phyloP scores from a whole-genome alignment of 2,888 invertebrate genomes.

The Holacanthella duospinosa region DNA sequence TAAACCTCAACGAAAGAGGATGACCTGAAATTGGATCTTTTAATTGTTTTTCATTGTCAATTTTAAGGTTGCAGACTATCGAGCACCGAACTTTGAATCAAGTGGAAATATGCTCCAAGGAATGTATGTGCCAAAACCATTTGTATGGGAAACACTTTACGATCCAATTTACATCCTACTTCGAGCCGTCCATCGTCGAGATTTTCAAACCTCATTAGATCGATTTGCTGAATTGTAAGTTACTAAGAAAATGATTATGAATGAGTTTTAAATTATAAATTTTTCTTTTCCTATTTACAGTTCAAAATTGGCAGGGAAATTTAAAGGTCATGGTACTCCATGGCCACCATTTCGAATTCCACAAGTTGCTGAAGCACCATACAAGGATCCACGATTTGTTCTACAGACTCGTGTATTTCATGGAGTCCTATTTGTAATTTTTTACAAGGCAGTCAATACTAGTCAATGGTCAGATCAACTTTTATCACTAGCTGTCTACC shows the following conservation, averaged over 20 bases:
- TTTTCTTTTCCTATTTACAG: constrained; percentile 41
- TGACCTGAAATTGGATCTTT: neutral
- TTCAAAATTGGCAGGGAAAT: constrained; percentile 52
- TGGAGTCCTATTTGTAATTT: constrained; percentile 64
- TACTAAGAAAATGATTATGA: neutral
- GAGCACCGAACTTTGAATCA: constrained; percentile 77
- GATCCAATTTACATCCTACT: constrained; percentile 87
- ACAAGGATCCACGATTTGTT: constrained; percentile 57
- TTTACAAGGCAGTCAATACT: constrained; percentile 69
- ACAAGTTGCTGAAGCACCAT: constrained; percentile 51
- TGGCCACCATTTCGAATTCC: constrained; percentile 78
- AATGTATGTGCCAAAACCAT: constrained; percentile 70
- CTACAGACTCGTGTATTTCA: constrained; percentile 56
- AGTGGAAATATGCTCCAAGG: constrained; percentile 63
- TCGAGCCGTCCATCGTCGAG: constrained; percentile 78
- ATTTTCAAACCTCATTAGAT: constrained; percentile 90
- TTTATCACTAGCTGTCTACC: constrained; percentile 71
- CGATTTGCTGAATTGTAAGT: constrained; percentile 76
- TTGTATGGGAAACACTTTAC: constrained; percentile 85
- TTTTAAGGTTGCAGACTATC: constrained; percentile 64
- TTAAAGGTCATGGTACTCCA: constrained; percentile 48
- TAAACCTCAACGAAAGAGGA: neutral
- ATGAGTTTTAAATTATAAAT: neutral
- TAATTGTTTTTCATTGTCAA: neutral
- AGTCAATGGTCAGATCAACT: constrained; percentile 73